Percentiles rank a stretch among this genome's conserved stretches.
Evolutionary conservation across 2,113 vertebrate species (phyloP).

Genomic region (Antechinus stuartii): DNA sequence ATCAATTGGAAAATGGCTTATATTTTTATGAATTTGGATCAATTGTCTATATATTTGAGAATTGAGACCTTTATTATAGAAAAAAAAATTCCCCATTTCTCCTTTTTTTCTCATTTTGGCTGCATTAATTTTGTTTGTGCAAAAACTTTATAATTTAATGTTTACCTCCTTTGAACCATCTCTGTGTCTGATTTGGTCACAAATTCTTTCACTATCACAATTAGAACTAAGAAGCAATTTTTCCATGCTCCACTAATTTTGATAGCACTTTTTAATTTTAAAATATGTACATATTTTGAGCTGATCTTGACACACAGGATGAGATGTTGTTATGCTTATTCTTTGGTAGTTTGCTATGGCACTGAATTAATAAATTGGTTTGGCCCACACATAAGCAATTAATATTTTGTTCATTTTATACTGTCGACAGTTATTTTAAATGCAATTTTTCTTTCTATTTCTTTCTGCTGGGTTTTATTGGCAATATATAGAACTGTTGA

Average conservation of each 20-base stretch:
- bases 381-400: background rate
- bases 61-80: constrained; percentile 2
- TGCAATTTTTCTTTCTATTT: background rate
- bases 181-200: background rate
- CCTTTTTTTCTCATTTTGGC: background rate
- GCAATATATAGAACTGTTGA: background rate
- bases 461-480: background rate
- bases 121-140: background rate
- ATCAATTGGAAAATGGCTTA: constrained; percentile 6
- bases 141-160: background rate
- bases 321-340: background rate
- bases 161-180: background rate
- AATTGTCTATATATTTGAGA: constrained; percentile 43
- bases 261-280: background rate
- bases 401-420: background rate
- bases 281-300: background rate
- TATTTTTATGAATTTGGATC: constrained; percentile 19
- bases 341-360: background rate
- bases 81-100: background rate
- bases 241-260: background rate
- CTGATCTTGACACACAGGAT: background rate
- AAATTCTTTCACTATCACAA: background rate
- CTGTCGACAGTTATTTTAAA: background rate
- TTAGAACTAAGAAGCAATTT: background rate
- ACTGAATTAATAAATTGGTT: background rate